Conservation (phyloP, 2,888 invertebrate species). For the Arrhopalites spinosus region DNA sequence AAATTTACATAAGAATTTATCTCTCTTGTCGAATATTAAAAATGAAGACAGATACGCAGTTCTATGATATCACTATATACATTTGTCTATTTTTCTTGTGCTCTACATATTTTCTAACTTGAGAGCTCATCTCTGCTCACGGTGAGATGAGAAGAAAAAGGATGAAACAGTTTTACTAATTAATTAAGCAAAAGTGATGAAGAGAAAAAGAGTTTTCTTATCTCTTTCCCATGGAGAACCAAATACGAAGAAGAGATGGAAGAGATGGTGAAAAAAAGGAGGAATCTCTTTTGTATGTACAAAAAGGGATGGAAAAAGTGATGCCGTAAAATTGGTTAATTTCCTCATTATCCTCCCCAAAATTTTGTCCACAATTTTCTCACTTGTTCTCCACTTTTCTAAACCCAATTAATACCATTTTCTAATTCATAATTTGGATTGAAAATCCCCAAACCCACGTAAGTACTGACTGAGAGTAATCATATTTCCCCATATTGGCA, state of each 20-base stretch:
- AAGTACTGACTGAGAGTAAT: too few relatives aligned
- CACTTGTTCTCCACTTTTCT: not conserved
- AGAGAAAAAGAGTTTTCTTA: not conserved
- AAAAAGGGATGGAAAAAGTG: too few relatives aligned
- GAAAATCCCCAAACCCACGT: not conserved
- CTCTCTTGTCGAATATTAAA: too few relatives aligned
- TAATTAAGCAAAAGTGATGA: not conserved
- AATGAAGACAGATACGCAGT: too few relatives aligned
- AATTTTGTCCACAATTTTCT: not conserved
- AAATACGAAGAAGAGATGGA: not conserved
- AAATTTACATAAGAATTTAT: too few relatives aligned
- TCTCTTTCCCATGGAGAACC: not conserved
- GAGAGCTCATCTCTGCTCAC: too few relatives aligned
- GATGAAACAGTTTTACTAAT: too few relatives aligned
- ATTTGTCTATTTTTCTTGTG: too few relatives aligned
- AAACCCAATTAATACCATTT: not conserved
- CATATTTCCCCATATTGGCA: too few relatives aligned
- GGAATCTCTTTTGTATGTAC: not conserved
- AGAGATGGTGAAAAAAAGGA: not conserved
- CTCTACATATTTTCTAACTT: too few relatives aligned
- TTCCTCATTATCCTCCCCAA: slow-evolving; percentile 17
- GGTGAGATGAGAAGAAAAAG: too few relatives aligned
- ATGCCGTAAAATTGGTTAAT: slow-evolving; percentile 9
- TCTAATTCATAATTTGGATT: not conserved
- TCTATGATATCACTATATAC: too few relatives aligned